Percentiles rank a stretch among this genome's conserved stretches.
phyloP scores from a whole-genome alignment of 2,888 invertebrate species.

The Brachyptera putata region DNA sequence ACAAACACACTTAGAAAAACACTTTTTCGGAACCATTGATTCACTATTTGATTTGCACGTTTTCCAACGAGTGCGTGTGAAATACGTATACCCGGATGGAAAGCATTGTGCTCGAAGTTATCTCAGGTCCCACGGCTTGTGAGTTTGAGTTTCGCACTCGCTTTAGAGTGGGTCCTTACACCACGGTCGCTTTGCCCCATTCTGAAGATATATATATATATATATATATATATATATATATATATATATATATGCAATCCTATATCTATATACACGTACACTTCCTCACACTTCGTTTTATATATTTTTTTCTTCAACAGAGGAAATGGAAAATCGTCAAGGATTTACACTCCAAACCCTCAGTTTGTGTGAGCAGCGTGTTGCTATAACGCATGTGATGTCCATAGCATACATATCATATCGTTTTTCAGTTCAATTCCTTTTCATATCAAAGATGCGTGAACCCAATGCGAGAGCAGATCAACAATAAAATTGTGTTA shows the following conservation, averaged over 20 bases:
- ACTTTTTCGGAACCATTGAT: no score
- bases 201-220: no score
- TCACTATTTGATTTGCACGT: no score
- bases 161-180: no score
- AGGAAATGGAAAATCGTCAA: conserved; percentile 15
- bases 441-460: not conserved
- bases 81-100: no score
- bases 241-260: no score
- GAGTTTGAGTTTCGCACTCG: no score
- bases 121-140: no score
- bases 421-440: conserved; percentile 1
- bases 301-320: not conserved
- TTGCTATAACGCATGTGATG: not conserved
- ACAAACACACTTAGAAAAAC: conserved; percentile 8
- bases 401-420: conserved; percentile 9
- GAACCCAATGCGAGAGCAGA: not conserved
- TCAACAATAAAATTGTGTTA: conserved; percentile 9
- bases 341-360: not conserved
- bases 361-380: not conserved
- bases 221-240: no score
- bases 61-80: no score
- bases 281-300: not conserved
- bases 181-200: not conserved
- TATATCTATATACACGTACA: not conserved
- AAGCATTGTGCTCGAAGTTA: no score